Base-by-base conservation (phyloP, 2,797 vertebrate species). In the Tokudaia tokunoshimensis region DNA sequence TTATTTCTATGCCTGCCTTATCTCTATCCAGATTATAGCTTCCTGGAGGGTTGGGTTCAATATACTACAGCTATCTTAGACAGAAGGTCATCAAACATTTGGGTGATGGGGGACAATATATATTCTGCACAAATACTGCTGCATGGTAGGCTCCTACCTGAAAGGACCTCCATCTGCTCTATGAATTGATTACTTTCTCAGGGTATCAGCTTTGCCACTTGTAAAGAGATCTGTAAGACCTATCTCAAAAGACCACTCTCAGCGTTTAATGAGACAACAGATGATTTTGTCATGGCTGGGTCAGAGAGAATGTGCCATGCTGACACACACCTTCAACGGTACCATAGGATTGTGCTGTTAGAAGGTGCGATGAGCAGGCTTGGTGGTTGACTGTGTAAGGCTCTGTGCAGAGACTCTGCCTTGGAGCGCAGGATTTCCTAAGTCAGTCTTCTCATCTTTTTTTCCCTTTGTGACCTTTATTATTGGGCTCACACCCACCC, bases 21-120 rank as follows among this genome's bases (percentile, higher is more conserved):
- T 92, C 87, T 87, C 65, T 52, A 22, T 95, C 41, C 65, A 90
- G 19, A 80, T 55, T 93, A 87, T 89, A 88, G 86, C 47, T 76
- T 94, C 70, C 74, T 67, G n/a, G 26, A 85, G 59, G 13, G 44
- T 61, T 79, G 79, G 37, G 41, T 78, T n/a, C 74, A 80, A 17
- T 47, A 47, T 47, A 75, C 26, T 44, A 75, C 10, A 31, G 31
- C 13, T 44, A 34, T 89, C 72, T 89, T 44, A 59, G 72, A 20
- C 37, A 76, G 59, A 74, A 61, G n/a, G 12, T 12, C 37, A 47
- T 13, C n/a, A 76, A 75, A 70, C 31, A 0, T n/a, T 86, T 76
- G 37, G 19, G 17, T 12, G 17, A 84, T 3, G 22, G 19, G 37
- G 59, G 17, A 8, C 37, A 34, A 22, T 87, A 87, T 44, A 76